Evolutionary conservation across 2,113 vertebrate species (phyloP).

Genomic region (Saccopteryx bilineata): DNA sequence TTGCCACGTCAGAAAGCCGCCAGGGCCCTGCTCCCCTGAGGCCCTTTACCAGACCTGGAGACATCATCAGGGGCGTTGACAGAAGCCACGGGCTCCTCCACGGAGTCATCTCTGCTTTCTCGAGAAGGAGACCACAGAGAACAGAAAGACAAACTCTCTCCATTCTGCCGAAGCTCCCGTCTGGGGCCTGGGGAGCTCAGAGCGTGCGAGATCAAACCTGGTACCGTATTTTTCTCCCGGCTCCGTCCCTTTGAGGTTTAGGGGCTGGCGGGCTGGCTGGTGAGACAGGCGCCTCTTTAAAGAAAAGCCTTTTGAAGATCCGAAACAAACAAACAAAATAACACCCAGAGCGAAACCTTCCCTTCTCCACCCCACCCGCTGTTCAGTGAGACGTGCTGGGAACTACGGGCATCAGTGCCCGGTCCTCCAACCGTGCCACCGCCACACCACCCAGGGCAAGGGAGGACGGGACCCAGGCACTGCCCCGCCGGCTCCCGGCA

Average conservation of each 20-base stretch:
- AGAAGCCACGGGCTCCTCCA: slow-evolving; percentile 70
- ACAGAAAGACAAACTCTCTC: slow-evolving; percentile 56
- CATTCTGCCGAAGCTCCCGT: slow-evolving; percentile 66
- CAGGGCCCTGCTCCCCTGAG: slow-evolving; percentile 77
- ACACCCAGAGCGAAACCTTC: slow-evolving; percentile 89
- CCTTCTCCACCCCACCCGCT: slow-evolving; percentile 88
- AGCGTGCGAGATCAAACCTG: slow-evolving; percentile 77
- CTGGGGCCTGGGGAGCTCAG: slow-evolving; percentile 80
- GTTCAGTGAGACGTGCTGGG: slow-evolving; percentile 88
- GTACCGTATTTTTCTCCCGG: slow-evolving; percentile 84
- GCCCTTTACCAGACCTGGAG: slow-evolving; percentile 72
- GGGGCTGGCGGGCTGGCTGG: slow-evolving; percentile 89
- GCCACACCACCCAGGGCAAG: too few relatives aligned
- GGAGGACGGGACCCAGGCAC: slow-evolving; percentile 73
- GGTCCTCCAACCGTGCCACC: too few relatives aligned
- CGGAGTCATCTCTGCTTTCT: slow-evolving; percentile 68
- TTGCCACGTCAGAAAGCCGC: slow-evolving; percentile 76
- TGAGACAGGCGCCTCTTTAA: slow-evolving; percentile 89
- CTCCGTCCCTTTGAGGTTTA: slow-evolving; percentile 89
- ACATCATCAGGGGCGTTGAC: slow-evolving; percentile 60
- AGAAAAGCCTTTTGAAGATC: slow-evolving; percentile 90
- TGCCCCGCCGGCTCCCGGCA: slow-evolving; percentile 83
- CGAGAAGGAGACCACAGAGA: slow-evolving; percentile 68
- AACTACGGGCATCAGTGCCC: slow-evolving; percentile 81
- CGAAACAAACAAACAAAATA: slow-evolving; percentile 84